A percentile compares a stretch with the other conserved stretches of the same genome.
These are phyloP conservation scores for Carcina quercana DNA, from an alignment of 2,888 invertebrate genomes.

Conservation along the genomic window DNA sequence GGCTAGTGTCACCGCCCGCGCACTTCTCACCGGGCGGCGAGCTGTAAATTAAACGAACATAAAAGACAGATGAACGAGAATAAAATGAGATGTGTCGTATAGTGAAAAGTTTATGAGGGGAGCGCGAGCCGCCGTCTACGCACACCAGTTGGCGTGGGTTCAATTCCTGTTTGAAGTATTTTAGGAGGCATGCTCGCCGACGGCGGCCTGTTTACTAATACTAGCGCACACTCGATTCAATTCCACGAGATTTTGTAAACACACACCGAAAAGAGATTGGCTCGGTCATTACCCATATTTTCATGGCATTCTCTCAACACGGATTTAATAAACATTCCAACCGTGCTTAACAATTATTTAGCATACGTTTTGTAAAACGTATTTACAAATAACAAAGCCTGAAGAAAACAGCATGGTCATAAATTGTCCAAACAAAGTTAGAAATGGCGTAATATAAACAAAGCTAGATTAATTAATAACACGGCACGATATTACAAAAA, in stretches of 20 bases:
- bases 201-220: slow-evolving; percentile 68
- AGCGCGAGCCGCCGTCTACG: slow-evolving; percentile 61
- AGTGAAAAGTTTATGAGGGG: slow-evolving; percentile 62
- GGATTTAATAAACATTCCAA: slow-evolving; percentile 25
- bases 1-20: slow-evolving; percentile 20
- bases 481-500: no score
- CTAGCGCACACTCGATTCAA: slow-evolving; percentile 62
- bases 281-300: slow-evolving; percentile 28
- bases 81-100: slow-evolving; percentile 60
- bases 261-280: slow-evolving; percentile 54
- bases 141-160: slow-evolving; percentile 66
- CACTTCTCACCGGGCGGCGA: slow-evolving; percentile 10
- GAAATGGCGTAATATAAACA: no score
- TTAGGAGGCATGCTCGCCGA: slow-evolving; percentile 54
- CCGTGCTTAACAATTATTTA: slow-evolving; percentile 16
- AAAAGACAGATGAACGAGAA: slow-evolving; percentile 50
- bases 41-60: slow-evolving; percentile 49
- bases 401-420: no score
- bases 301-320: slow-evolving; percentile 21
- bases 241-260: slow-evolving; percentile 65
- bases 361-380: no score
- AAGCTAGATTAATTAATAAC: no score
- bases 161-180: slow-evolving; percentile 71
- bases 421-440: no score
- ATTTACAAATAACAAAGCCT: no score